Conservation (phyloP, 1,140 invertebrate species). For the Formica exsecta region DNA sequence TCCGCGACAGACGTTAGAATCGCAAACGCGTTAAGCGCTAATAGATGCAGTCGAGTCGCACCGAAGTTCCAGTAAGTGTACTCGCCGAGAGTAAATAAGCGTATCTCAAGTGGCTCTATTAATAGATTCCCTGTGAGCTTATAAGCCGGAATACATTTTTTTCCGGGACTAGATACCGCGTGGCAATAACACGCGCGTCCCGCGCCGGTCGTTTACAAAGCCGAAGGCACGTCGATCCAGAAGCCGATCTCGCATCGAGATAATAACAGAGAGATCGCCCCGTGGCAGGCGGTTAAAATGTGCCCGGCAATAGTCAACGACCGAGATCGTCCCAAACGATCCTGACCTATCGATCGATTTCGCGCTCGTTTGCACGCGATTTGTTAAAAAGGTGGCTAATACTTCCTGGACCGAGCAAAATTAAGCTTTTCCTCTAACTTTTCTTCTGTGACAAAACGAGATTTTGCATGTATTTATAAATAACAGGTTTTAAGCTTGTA, state of each 20-base stretch:
- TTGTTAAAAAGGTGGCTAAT: slow-evolving; percentile 4
- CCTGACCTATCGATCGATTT: slow-evolving; percentile 60
- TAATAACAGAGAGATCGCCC: slow-evolving; percentile 69
- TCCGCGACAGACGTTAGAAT: slow-evolving; percentile 18
- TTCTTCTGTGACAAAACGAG: neutral
- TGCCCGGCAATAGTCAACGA: slow-evolving; percentile 43
- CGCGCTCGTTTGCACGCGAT: slow-evolving; percentile 33
- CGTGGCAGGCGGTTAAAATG: slow-evolving; percentile 7
- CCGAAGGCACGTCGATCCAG: slow-evolving; percentile 67
- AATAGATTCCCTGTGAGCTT: slow-evolving; percentile 75
- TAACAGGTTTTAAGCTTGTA: neutral
- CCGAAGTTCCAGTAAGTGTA: slow-evolving; percentile 43
- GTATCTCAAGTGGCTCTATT: slow-evolving; percentile 76
- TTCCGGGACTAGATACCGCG: slow-evolving; percentile 66
- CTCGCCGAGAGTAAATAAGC: slow-evolving; percentile 71
- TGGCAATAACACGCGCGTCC: slow-evolving; percentile 54
- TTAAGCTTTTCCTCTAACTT: neutral
- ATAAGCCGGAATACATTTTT: slow-evolving; percentile 72
- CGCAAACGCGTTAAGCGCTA: slow-evolving; percentile 63
- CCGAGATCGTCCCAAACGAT: slow-evolving; percentile 28
- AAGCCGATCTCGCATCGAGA: slow-evolving; percentile 68
- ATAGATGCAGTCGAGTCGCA: slow-evolving; percentile 69
- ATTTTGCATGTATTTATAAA: neutral
- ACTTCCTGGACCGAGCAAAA: too few species aligned
- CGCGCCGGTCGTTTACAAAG: slow-evolving; percentile 44